These are phyloP conservation scores for Lerema accius DNA, from an alignment of 1,140 invertebrate species.

Conservation along the genomic window DNA sequence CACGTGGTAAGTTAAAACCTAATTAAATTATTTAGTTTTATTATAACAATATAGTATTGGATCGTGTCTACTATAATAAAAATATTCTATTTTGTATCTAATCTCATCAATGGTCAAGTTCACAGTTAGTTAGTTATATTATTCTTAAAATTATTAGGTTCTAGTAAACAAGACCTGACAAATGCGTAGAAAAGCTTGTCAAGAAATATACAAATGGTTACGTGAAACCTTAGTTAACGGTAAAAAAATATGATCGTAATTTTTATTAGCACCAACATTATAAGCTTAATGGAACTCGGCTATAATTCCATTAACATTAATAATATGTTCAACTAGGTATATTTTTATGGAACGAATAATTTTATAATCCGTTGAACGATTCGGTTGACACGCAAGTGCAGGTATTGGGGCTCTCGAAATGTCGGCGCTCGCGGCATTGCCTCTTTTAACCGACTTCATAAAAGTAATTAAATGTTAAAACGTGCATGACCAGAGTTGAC, in stretches of 20 bases:
- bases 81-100: too few relatives aligned
- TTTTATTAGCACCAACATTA: constrained; percentile 58
- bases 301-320: constrained; percentile 64
- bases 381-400: constrained; percentile 54
- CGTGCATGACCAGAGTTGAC: constrained; percentile 17
- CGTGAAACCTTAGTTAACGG: constrained; percentile 1
- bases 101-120: too few relatives aligned
- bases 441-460: constrained; percentile 25
- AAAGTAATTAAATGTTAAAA: constrained; percentile 22
- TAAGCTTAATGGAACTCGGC: constrained; percentile 54
- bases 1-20: too few relatives aligned
- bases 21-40: too few relatives aligned
- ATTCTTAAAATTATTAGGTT: too few relatives aligned
- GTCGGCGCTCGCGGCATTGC: constrained; percentile 25
- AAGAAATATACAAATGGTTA: constrained; percentile 3
- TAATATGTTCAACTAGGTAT: constrained; percentile 57
- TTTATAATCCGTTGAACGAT: constrained; percentile 63
- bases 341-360: constrained; percentile 61
- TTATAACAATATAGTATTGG: too few relatives aligned
- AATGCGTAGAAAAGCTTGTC: neutral
- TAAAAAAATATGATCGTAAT: constrained; percentile 50
- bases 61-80: too few relatives aligned
- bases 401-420: constrained; percentile 26
- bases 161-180: neutral
- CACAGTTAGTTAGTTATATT: too few relatives aligned